These are phyloP conservation scores for Chloropsis hardwickii DNA, from an alignment of 2,113 vertebrate species.

Conservation along the genomic window DNA sequence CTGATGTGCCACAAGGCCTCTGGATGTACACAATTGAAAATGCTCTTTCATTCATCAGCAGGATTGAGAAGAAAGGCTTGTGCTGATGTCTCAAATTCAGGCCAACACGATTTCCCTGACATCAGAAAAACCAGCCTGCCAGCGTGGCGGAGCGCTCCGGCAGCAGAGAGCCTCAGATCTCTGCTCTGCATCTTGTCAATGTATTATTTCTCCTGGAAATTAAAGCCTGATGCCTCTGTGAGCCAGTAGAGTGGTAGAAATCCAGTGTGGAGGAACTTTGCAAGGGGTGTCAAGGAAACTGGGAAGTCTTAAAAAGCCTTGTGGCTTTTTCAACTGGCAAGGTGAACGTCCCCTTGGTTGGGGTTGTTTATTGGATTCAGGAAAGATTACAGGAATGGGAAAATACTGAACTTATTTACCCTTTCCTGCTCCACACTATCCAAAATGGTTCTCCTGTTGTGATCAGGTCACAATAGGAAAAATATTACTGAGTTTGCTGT, in stretches of 20 bases:
- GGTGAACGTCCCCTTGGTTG: not conserved
- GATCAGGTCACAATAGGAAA: not conserved
- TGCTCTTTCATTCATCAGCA: constrained; percentile 69
- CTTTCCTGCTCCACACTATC: not conserved
- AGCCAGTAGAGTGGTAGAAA: not conserved
- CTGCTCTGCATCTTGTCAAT: not conserved
- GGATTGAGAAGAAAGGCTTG: constrained; percentile 63
- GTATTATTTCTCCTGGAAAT: constrained; percentile 26
- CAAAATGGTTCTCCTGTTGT: not conserved
- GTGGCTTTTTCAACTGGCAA: not conserved
- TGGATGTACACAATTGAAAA: constrained; percentile 54
- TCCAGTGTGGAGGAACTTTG: not conserved
- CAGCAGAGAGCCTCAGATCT: constrained; percentile 48
- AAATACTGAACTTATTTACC: not conserved
- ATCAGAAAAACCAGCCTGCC: constrained; percentile 31
- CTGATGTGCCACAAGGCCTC: constrained; percentile 20
- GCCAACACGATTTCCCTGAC: constrained; percentile 44
- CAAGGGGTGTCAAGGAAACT: not conserved
- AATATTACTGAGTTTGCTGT: not conserved
- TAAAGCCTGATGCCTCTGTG: not conserved
- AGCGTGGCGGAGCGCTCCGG: not conserved
- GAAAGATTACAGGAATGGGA: not conserved
- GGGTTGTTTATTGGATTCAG: not conserved
- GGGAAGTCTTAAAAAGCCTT: not conserved
- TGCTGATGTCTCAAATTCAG: constrained; percentile 59